A percentile compares a stretch with the other conserved stretches of the same genome.
phyloP scores from a whole-genome alignment of 2,888 invertebrate species.

The Acanthosepion esculentum region DNA sequence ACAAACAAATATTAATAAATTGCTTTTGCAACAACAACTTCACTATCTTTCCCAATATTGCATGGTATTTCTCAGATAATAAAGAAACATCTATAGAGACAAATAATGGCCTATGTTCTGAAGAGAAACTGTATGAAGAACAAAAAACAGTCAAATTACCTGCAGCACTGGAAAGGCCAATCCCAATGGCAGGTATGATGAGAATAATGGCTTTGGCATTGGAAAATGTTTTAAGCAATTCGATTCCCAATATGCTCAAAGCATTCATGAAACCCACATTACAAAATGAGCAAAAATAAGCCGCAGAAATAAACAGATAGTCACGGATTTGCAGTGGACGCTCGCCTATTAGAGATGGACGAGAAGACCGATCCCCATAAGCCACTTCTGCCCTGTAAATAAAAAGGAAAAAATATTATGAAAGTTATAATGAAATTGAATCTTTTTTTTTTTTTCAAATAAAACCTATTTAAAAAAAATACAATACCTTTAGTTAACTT shows the following conservation, averaged over 20 bases:
- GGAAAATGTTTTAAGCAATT: not conserved
- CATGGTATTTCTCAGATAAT: too few species aligned
- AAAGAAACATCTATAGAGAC: too few species aligned
- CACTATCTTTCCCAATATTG: too few species aligned
- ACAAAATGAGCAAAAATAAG: not conserved
- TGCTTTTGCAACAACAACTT: too few species aligned
- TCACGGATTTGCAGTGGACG: conserved; percentile 12
- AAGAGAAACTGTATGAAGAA: too few species aligned
- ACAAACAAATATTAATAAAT: too few species aligned
- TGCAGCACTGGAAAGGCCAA: not conserved
- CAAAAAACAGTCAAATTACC: not conserved
- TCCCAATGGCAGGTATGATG: not conserved
- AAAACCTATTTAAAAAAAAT: too few species aligned
- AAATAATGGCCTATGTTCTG: too few species aligned
- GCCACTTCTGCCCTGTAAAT: not conserved
- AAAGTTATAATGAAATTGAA: too few species aligned
- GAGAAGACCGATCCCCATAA: not conserved
- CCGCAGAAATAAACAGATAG: not conserved
- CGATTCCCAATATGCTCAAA: not conserved
- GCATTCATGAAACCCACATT: not conserved
- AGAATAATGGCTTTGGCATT: not conserved
- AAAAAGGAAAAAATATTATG: not conserved
- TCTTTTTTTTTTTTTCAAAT: too few species aligned
- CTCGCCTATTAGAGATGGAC: conserved; percentile 38
- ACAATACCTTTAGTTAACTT: too few species aligned